Percentiles rank a stretch among this genome's conserved stretches.
Evolutionary conservation across 1,140 invertebrate species (phyloP).

Genomic region (Bombus turneri): DNA sequence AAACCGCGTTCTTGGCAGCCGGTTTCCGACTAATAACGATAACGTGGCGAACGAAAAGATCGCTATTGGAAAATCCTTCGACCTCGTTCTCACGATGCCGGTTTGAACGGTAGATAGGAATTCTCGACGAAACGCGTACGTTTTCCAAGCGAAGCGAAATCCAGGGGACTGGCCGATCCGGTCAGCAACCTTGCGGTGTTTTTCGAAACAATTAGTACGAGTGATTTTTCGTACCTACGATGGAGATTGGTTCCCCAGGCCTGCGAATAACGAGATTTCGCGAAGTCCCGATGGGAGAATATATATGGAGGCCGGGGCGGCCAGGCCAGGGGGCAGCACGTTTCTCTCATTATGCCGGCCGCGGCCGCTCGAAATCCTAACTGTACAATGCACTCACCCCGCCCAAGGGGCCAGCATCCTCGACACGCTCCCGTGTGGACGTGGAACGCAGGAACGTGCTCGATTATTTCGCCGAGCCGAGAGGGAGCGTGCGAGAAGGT

Average conservation of each 20-base stretch:
- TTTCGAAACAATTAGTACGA: constrained; percentile 55
- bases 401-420: constrained; percentile 67
- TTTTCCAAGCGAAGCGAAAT: constrained; percentile 21
- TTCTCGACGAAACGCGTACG: constrained; percentile 36
- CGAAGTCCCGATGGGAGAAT: constrained; percentile 29
- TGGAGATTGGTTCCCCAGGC: neutral
- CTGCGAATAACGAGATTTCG: constrained; percentile 38
- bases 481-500: constrained; percentile 66
- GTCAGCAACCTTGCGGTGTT: constrained; percentile 40
- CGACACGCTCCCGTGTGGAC: constrained; percentile 39
- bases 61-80: constrained; percentile 52
- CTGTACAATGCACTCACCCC: constrained; percentile 74
- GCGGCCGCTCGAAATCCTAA: constrained; percentile 73
- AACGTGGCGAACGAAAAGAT: constrained; percentile 12
- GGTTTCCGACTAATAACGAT: constrained; percentile 11
- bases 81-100: constrained; percentile 49
- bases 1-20: neutral
- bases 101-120: constrained; percentile 19
- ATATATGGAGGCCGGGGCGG: constrained; percentile 41
- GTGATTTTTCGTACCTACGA: constrained; percentile 51
- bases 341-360: constrained; percentile 75
- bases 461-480: constrained; percentile 61
- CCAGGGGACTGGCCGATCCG: constrained; percentile 30
- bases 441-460: constrained; percentile 65
- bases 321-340: constrained; percentile 74